Conservation (phyloP, 92 coral and sea anemone genomes). For the Phymanthus crucifer region DNA sequence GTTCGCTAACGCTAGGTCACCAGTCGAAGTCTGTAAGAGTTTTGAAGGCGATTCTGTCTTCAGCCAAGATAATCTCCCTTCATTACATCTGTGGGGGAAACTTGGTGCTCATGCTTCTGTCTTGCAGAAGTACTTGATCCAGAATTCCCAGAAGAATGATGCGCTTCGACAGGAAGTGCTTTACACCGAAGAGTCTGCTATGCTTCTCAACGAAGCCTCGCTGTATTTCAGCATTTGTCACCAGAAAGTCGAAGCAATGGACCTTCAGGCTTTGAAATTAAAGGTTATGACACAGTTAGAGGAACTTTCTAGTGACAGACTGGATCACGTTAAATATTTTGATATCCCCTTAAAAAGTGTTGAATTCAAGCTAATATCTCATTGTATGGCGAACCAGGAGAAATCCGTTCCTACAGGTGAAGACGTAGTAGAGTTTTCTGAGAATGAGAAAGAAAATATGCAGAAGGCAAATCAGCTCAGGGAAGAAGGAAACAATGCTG, state of each 20-base stretch:
- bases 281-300: slow-evolving; percentile 34
- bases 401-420: neutral
- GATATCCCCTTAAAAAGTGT: slow-evolving; percentile 50
- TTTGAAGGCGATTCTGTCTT: slow-evolving; percentile 52
- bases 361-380: slow-evolving; percentile 57
- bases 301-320: slow-evolving; percentile 16
- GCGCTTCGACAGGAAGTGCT: neutral
- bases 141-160: slow-evolving; percentile 6
- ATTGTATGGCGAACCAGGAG: slow-evolving; percentile 52
- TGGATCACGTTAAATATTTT: slow-evolving; percentile 25
- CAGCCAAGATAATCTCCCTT: slow-evolving; percentile 31
- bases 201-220: slow-evolving; percentile 62
- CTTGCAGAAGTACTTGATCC: slow-evolving; percentile 56
- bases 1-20: slow-evolving; percentile 54
- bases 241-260: slow-evolving; percentile 57
- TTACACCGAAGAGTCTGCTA: slow-evolving; percentile 52
- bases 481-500: slow-evolving; percentile 62
- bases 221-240: slow-evolving; percentile 59
- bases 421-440: neutral
- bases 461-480: slow-evolving; percentile 48
- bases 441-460: neutral
- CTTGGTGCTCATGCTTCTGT: slow-evolving; percentile 61
- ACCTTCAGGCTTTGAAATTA: slow-evolving; percentile 50
- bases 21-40: slow-evolving; percentile 18
- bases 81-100: slow-evolving; percentile 67